Conservation (phyloP, 92 coral and sea anemone genomes). For the Anthopleura xanthogrammica region DNA sequence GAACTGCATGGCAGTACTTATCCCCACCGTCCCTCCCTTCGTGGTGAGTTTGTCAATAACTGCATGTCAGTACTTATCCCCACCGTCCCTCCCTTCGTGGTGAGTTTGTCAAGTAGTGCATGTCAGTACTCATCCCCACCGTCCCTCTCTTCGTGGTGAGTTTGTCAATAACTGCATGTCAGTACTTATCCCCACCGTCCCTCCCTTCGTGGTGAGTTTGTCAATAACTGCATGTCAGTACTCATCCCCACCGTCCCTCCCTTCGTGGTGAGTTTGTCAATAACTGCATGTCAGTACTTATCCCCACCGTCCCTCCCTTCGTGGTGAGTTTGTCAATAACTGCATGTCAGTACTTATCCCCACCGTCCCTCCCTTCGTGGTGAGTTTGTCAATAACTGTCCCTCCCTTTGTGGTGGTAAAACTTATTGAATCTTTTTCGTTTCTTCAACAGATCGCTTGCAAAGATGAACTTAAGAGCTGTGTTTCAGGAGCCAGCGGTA, state of each 20-base stretch:
- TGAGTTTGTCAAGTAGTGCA: background rate
- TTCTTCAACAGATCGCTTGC: constrained; percentile 28
- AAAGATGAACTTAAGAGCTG: constrained; percentile 39
- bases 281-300: background rate
- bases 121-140: constrained; percentile 37
- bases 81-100: constrained; percentile 43
- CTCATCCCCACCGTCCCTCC: constrained; percentile 43
- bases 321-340: constrained; percentile 47
- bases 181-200: constrained; percentile 30
- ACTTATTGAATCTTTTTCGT: background rate
- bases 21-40: constrained; percentile 42
- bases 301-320: constrained; percentile 59
- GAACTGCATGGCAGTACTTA: constrained; percentile 39
- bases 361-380: constrained; percentile 42
- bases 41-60: constrained; percentile 18
- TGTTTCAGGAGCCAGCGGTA: constrained; percentile 14
- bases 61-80: constrained; percentile 11
- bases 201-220: constrained; percentile 31
- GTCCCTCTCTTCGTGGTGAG: constrained; percentile 42
- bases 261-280: constrained; percentile 27
- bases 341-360: constrained; percentile 40
- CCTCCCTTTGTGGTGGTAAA: no score
- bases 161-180: background rate
- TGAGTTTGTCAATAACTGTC: background rate
- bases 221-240: constrained; percentile 10